Evolutionary conservation across 2,797 vertebrate genomes (phyloP).

Genomic region (Pantherophis alleghaniensis): DNA sequence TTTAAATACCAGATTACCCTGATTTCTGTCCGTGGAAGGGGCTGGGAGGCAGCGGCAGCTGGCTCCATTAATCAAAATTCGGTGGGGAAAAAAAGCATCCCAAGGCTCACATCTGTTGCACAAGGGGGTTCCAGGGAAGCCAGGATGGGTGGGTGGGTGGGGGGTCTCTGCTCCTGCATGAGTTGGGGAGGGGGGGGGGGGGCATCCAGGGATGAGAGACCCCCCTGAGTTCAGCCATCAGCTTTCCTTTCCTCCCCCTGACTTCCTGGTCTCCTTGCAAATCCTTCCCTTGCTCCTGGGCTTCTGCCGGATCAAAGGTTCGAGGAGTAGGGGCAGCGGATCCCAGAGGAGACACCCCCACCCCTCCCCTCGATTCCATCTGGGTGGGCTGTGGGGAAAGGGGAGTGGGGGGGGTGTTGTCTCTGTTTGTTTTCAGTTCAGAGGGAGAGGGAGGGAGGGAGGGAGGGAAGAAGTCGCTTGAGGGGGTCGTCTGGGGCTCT

Average conservation of each 20-base stretch:
- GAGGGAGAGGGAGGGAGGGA: background rate
- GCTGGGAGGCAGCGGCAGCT: constrained; percentile 51
- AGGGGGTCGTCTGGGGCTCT: too few relatives aligned
- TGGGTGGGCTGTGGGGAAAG: background rate
- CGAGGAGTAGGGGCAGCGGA: background rate
- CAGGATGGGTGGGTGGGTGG: too few relatives aligned
- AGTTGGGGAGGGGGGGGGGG: too few relatives aligned
- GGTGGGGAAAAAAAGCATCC: constrained; percentile 46
- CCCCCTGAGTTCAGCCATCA: background rate
- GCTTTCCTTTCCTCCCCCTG: background rate
- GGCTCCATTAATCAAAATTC: constrained; percentile 67
- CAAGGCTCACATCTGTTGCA: constrained; percentile 47
- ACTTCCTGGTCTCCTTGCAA: too few relatives aligned
- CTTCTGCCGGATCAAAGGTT: too few relatives aligned
- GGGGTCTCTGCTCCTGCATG: too few relatives aligned
- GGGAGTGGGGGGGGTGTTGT: too few relatives aligned
- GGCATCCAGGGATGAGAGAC: too few relatives aligned
- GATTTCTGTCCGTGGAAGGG: constrained; percentile 54
- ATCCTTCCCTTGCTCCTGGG: background rate
- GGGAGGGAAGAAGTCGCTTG: background rate
- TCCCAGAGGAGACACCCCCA: background rate
- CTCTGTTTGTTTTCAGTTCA: background rate
- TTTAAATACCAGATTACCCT: constrained; percentile 55
- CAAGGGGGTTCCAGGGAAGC: background rate
- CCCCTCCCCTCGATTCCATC: background rate